phyloP scores from a whole-genome alignment of 2,113 vertebrate genomes.

The Blennius ocellaris region DNA sequence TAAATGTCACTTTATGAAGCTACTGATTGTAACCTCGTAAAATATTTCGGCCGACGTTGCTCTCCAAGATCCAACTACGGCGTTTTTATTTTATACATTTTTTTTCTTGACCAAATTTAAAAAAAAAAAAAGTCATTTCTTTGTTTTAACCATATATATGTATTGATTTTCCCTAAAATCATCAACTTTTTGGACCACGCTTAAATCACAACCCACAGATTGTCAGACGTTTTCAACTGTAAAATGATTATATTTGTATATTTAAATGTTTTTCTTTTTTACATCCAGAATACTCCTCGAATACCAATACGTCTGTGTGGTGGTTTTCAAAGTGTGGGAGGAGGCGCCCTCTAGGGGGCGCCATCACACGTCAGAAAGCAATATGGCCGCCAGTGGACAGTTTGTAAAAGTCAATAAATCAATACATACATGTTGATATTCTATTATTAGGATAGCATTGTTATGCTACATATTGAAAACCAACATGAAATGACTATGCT shows the following conservation, averaged over 20 bases:
- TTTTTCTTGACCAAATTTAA: slow-evolving; percentile 63
- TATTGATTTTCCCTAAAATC: slow-evolving; percentile 13
- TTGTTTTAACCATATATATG: background rate
- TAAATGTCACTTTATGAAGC: slow-evolving; percentile 80
- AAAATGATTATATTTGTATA: background rate
- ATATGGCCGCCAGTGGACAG: too few species aligned
- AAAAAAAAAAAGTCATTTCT: slow-evolving; percentile 13
- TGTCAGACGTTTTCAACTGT: background rate
- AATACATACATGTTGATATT: too few species aligned
- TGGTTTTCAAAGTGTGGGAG: too few species aligned
- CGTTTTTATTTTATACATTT: slow-evolving; percentile 41
- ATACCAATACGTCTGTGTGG: too few species aligned
- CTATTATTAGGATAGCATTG: too few species aligned
- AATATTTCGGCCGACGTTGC: slow-evolving; percentile 48
- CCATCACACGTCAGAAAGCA: too few species aligned
- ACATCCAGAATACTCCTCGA: slow-evolving; percentile 19
- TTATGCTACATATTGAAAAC: too few species aligned
- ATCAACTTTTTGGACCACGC: slow-evolving; percentile 12
- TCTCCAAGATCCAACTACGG: slow-evolving; percentile 48
- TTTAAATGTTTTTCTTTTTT: slow-evolving; percentile 18
- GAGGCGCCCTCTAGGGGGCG: too few species aligned
- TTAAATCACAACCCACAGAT: background rate
- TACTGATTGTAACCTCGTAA: slow-evolving; percentile 80
- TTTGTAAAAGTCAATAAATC: too few species aligned
- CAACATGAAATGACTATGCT: too few species aligned